Conservation (phyloP, 2,797 vertebrate genomes). For the Pipistrellus pipistrellus region DNA sequence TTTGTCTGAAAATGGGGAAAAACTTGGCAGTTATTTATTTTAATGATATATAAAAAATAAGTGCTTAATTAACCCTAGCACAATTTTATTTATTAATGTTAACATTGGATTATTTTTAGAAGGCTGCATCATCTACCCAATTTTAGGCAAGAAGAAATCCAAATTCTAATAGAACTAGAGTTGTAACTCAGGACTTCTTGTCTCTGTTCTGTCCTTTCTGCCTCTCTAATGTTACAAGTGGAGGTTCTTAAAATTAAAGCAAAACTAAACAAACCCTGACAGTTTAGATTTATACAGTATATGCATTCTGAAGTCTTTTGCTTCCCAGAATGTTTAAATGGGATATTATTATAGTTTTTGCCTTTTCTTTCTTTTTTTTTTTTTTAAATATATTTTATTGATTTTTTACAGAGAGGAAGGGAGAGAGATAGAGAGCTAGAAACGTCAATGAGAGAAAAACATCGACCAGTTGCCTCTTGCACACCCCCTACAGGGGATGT, state of each 20-base stretch:
- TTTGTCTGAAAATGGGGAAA: conserved; percentile 57
- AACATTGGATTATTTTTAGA: neutral
- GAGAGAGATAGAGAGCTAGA: too few relatives aligned
- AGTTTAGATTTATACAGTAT: neutral
- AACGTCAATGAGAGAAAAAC: too few relatives aligned
- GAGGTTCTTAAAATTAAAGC: conserved; percentile 45
- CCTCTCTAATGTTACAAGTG: conserved; percentile 7
- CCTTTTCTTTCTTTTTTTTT: too few relatives aligned
- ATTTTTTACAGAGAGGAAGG: too few relatives aligned
- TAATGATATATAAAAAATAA: neutral
- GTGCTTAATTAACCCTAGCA: neutral
- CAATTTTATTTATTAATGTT: neutral
- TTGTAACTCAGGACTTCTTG: neutral
- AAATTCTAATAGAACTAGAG: conserved; percentile 11
- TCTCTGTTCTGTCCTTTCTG: neutral
- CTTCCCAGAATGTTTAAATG: conserved; percentile 3
- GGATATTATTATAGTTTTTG: conserved; percentile 11
- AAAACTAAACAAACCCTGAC: neutral
- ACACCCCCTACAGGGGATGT: too few relatives aligned
- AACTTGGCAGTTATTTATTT: neutral
- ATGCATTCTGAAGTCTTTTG: conserved; percentile 31
- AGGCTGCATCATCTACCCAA: neutral
- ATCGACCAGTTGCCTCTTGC: too few relatives aligned
- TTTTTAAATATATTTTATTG: too few relatives aligned
- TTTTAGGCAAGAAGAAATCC: conserved; percentile 46